Base-by-base conservation (phyloP, 2,113 vertebrate species). In the Chaetodon trifascialis region DNA sequence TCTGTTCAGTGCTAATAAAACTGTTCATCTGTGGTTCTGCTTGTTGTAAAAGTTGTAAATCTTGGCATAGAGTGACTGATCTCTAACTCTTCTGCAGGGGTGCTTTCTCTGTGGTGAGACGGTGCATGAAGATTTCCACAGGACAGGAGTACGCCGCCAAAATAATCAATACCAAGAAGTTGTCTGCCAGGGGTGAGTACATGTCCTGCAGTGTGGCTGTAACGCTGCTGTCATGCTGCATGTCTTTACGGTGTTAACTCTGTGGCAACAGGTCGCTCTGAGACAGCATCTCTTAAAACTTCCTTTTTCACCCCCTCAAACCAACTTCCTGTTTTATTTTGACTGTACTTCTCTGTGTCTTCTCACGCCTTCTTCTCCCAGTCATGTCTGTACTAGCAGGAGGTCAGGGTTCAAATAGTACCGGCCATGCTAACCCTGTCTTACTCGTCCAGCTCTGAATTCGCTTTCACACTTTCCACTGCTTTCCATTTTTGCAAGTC, bases 141-240 rank as follows among this genome's bases (percentile, higher is more conserved):
- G 97, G 97, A 86, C 97, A 99, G 90, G 98, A 99, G 79, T 99
- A 97, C 0, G 98, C 98, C 74, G 97, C 98, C 94, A 99, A 99
- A 95, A 98, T 99, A 76, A 99, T 99, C 95, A 99, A 99, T 91
- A 99, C 97, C 92, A 99, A 99, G 95, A 99, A 99, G 95, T 94
- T 99, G 21, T 99, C 98, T 36, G 97, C 98, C 79, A 92, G 98
- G 88, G 98, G 98, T 98, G 95, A 93, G 97, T 95, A 91, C 30
- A 25, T 34, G 56, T 6, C 0, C 49, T 52, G 58, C 15, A 8
- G 1, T 17, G 59, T 21, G 15, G 46, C 14, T 11, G 17, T 10
- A 19, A 34, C 2, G 11, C 55, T 23, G 34, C 7, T 15, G 19
- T 30, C 23, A 0, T 0, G 5, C 47, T 21, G 2, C 7, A 11